Percentiles rank a stretch among this genome's conserved stretches.
Conservation (phyloP, 2,797 vertebrate species). For the Microctenopoma steveboyesi region DNA sequence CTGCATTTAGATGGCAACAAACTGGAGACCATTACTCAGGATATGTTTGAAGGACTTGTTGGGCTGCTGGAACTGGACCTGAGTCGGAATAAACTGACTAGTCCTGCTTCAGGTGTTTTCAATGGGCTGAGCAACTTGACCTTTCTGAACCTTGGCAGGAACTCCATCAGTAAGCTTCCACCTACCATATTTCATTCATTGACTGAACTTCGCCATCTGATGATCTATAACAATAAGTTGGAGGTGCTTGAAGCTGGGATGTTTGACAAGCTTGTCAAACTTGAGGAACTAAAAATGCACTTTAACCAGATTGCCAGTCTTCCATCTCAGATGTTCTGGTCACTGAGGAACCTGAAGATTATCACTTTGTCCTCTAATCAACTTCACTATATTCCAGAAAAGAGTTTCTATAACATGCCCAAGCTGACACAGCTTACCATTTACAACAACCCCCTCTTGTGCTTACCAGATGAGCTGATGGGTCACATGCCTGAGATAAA, state of each 20-base stretch:
- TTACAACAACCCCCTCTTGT: slow-evolving; percentile 86
- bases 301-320: slow-evolving; percentile 82
- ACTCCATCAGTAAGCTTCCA: slow-evolving; percentile 83
- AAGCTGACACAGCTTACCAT: slow-evolving; percentile 82
- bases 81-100: slow-evolving; percentile 82
- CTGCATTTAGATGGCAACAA: slow-evolving; percentile 83
- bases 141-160: slow-evolving; percentile 84
- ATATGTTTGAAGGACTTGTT: slow-evolving; percentile 79
- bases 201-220: slow-evolving; percentile 77
- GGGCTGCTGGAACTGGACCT: slow-evolving; percentile 80
- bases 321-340: slow-evolving; percentile 82
- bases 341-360: slow-evolving; percentile 76
- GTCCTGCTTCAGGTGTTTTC: slow-evolving; percentile 75
- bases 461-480: slow-evolving; percentile 86
- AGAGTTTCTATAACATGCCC: slow-evolving; percentile 85
- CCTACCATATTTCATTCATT: slow-evolving; percentile 79
- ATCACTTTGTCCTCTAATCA: slow-evolving; percentile 85
- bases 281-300: slow-evolving; percentile 82
- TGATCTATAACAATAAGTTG: slow-evolving; percentile 84
- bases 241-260: slow-evolving; percentile 76
- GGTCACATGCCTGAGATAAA: slow-evolving; percentile 85
- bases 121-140: slow-evolving; percentile 78
- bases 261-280: slow-evolving; percentile 80
- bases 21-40: slow-evolving; percentile 71
- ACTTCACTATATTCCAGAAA: slow-evolving; percentile 80